Evolutionary conservation across 1,140 invertebrate genomes (phyloP).

Genomic region (Drosophila mojavensis): DNA sequence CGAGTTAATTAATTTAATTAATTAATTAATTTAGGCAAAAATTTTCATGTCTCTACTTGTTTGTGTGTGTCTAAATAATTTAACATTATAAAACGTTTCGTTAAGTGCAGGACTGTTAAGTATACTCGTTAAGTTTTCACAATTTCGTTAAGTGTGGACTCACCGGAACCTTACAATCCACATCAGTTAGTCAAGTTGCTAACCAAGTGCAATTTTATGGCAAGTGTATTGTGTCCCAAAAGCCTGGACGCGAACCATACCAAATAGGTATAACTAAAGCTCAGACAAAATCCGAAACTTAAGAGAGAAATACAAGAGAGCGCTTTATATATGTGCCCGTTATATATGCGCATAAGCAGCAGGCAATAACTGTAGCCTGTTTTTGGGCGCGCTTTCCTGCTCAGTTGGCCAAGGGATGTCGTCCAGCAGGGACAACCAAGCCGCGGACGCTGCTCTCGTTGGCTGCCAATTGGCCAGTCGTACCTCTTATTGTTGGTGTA

Average conservation of each 20-base stretch:
- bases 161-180: neutral
- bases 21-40: neutral
- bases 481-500: slow-evolving; percentile 3
- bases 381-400: slow-evolving; percentile 29
- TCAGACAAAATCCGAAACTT: neutral
- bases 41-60: neutral
- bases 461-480: neutral
- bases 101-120: slow-evolving; percentile 16
- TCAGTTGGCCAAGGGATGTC: slow-evolving; percentile 67
- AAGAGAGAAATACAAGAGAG: neutral
- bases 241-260: neutral
- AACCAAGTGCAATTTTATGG: slow-evolving; percentile 15
- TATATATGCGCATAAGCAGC: neutral
- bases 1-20: too few species aligned
- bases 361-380: slow-evolving; percentile 40
- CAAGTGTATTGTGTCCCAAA: slow-evolving; percentile 30
- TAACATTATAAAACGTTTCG: slow-evolving; percentile 10
- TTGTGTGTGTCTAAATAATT: slow-evolving; percentile 1
- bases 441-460: slow-evolving; percentile 36
- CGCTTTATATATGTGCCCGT: slow-evolving; percentile 8
- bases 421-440: slow-evolving; percentile 46
- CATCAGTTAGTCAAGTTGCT: neutral
- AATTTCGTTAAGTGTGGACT: slow-evolving; percentile 1
- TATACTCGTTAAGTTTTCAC: slow-evolving; percentile 1
- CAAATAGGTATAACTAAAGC: slow-evolving; percentile 33